These are phyloP conservation scores for Drosophila tani DNA, from an alignment of 1,140 invertebrate species.

Conservation along the genomic window DNA sequence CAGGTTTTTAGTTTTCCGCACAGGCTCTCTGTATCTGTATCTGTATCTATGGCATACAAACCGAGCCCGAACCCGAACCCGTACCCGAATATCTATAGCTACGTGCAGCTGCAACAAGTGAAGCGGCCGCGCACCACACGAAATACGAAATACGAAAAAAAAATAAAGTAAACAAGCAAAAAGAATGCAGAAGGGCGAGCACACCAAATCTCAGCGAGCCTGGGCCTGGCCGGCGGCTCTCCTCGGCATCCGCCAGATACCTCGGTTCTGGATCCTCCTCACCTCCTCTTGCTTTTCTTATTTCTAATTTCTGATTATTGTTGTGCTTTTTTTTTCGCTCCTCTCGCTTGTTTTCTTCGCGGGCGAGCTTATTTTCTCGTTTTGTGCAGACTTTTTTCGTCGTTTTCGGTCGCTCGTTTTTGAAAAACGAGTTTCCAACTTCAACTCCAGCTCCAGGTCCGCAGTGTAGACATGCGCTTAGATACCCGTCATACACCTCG, in stretches of 20 bases:
- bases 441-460: conserved; percentile 52
- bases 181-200: conserved; percentile 77
- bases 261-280: conserved; percentile 51
- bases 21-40: conserved; percentile 43
- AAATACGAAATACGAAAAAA: conserved; percentile 26
- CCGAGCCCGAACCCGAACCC: conserved; percentile 42
- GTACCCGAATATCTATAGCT: conserved; percentile 41
- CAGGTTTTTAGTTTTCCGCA: conserved; percentile 74
- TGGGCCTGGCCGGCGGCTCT: conserved; percentile 26
- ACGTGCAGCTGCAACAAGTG: conserved; percentile 75
- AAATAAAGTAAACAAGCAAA: conserved; percentile 65
- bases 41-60: conserved; percentile 69
- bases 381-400: conserved; percentile 70
- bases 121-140: conserved; percentile 63
- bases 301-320: conserved; percentile 31
- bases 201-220: conserved; percentile 58
- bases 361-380: conserved; percentile 64
- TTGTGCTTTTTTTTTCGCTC: conserved; percentile 41
- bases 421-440: conserved; percentile 80
- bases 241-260: conserved; percentile 55
- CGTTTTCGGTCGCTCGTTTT: conserved; percentile 47
- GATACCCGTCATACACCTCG: conserved; percentile 61
- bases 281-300: conserved; percentile 38
- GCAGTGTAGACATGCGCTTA: conserved; percentile 71
- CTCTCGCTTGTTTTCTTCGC: conserved; percentile 51